Percentiles rank a stretch among this genome's conserved stretches.
phyloP scores from a whole-genome alignment of 2,113 vertebrate species.

The Nanger granti region DNA sequence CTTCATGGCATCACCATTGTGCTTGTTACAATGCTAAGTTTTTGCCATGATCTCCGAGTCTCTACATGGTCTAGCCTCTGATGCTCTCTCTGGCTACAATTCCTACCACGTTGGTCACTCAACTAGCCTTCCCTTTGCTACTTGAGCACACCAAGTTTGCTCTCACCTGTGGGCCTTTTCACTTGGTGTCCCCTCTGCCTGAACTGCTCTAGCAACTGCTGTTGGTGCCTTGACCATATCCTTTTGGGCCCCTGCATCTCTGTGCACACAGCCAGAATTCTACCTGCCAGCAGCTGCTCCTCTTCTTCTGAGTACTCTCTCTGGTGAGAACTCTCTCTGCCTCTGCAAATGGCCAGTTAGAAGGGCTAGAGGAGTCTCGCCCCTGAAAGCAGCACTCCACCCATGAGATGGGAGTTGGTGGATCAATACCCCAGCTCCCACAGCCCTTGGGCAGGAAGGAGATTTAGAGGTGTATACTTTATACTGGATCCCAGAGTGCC shows the following conservation, averaged over 20 bases:
- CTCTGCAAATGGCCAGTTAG: neutral
- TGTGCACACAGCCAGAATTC: no score
- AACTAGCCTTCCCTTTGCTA: neutral
- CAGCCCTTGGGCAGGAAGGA: neutral
- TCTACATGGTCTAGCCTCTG: neutral
- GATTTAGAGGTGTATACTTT: neutral
- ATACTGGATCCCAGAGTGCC: neutral
- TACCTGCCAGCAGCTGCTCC: neutral
- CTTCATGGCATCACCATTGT: neutral
- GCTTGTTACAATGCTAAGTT: neutral
- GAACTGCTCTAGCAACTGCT: neutral
- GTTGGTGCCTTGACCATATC: neutral
- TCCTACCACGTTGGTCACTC: neutral
- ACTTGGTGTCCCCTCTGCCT: no score
- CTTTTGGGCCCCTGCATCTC: neutral
- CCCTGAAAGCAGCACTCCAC: neutral
- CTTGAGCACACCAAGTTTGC: neutral
- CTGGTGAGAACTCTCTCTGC: neutral
- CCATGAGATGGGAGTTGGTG: neutral
- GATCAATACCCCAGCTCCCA: neutral
- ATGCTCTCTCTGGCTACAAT: neutral
- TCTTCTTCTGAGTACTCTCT: neutral
- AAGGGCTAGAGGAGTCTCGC: neutral
- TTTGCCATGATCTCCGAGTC: accelerated
- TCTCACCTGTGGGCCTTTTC: neutral